Evolutionary conservation across 2,888 invertebrate species (phyloP), one percentile per base, ranked within the genome.

Genomic region (Trissolcus brochymenae): DNA sequence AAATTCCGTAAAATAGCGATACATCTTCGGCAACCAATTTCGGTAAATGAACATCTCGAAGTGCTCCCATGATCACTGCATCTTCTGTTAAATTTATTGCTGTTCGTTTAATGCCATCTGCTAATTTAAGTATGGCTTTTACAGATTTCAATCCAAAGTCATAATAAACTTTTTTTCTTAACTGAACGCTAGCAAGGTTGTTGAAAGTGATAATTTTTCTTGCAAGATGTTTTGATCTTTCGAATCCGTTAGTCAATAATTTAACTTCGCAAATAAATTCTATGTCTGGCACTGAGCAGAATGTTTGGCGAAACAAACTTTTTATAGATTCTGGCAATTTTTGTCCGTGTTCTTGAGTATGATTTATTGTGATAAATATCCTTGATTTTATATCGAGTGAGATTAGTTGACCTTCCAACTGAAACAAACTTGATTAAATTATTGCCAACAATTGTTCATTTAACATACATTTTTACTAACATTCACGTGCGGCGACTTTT

Each of bases 361-460:
- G 97, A 90, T 98, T 98, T 96, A 98, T 97, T 0, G 97, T 98
- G 62, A 97, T 96, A 89, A 98, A 98, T 78, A 98, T 94, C 0
- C 97, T 97, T 14, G 97, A 95, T 90, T 96, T 96, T 6, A 91
- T 90, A 89, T 97, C 96, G 87, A 98, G 89, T 91, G 75, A 97
- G 96, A 86, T 96, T 95, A 85, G 93, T 92, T 50, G 11, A 0
- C 94, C 94, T 90, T 95, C 95, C 88, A 96, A 96, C 95, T 95
- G 84, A 65, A 59, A 56, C 0, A 11, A 35, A 1, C 9, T 35
- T 11, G 0, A 35, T 35, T 11, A 35, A 35, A 9, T 35, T 35
- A 35, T 11, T 11, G 35, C 9, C 0, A 16, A 19, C 40, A 66
- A 40, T 29, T 29, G 25, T 4, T 21, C 19, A 56, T 59, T 2